A percentile compares a stretch with the other conserved stretches of the same genome.
phyloP scores from a whole-genome alignment of 2,888 invertebrate genomes.

The Monochamus alternatus region DNA sequence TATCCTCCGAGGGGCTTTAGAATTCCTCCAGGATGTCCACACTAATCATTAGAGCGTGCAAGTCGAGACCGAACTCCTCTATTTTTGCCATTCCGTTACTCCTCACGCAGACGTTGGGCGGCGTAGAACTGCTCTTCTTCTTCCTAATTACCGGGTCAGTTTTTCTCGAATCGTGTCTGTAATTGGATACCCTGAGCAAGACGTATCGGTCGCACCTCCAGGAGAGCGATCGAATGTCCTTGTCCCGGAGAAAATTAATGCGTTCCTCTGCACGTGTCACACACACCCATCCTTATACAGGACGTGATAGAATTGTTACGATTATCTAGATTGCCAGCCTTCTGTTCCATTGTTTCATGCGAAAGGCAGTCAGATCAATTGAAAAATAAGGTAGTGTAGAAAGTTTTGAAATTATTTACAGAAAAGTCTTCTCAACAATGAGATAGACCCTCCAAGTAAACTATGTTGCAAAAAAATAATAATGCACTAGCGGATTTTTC shows the following conservation, averaged over 20 bases:
- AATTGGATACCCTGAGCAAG: conserved; percentile 42
- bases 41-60: conserved; percentile 19
- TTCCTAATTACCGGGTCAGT: conserved; percentile 42
- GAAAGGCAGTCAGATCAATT: too few relatives aligned
- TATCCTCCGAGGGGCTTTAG: conserved; percentile 13
- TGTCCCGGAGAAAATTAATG: conserved; percentile 13
- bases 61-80: conserved; percentile 12
- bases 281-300: background rate
- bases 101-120: conserved; percentile 14
- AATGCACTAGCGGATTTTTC: too few relatives aligned
- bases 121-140: conserved; percentile 9
- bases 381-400: too few relatives aligned
- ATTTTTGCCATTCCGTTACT: conserved; percentile 22
- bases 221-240: conserved; percentile 24
- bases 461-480: too few relatives aligned
- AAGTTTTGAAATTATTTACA: too few relatives aligned
- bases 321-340: too few relatives aligned
- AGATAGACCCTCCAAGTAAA: too few relatives aligned
- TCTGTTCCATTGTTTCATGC: too few relatives aligned
- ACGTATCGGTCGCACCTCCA: conserved; percentile 38
- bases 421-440: too few relatives aligned
- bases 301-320: too few relatives aligned
- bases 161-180: conserved; percentile 36
- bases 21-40: conserved; percentile 24
- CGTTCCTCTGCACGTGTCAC: conserved; percentile 1